phyloP scores from a whole-genome alignment of 2,797 vertebrate genomes.

The Loris lydekkerianus region DNA sequence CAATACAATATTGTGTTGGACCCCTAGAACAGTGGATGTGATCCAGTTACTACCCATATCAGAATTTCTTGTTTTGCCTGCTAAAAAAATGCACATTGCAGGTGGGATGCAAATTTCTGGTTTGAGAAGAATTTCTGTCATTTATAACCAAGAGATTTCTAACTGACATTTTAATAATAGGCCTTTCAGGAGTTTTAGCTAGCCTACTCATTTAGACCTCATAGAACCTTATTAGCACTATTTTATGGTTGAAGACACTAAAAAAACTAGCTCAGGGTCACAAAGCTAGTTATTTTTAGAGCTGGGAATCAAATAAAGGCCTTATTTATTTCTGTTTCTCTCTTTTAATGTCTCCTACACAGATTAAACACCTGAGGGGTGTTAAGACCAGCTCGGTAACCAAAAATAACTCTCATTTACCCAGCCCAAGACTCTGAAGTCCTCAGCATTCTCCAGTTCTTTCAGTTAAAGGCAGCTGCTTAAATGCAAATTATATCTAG shows the following conservation, averaged over 20 bases:
- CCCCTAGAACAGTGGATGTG: background rate
- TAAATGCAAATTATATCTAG: slow-evolving; percentile 80
- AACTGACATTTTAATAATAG: background rate
- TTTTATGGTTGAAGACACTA: slow-evolving; percentile 1
- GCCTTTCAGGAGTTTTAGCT: background rate
- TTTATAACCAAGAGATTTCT: background rate
- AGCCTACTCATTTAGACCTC: slow-evolving; percentile 10
- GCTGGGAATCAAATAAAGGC: slow-evolving; percentile 53
- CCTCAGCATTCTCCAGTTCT: slow-evolving; percentile 11
- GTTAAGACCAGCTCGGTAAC: background rate
- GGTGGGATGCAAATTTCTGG: background rate
- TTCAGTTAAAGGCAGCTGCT: slow-evolving; percentile 75
- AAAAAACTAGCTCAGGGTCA: slow-evolving; percentile 49
- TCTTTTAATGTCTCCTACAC: background rate
- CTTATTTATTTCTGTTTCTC: slow-evolving; percentile 65
- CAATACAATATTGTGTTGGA: background rate
- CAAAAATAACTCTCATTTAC: slow-evolving; percentile 20
- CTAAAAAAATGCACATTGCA: background rate
- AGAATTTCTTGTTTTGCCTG: background rate
- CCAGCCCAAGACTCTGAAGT: slow-evolving; percentile 61
- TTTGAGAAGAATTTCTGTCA: slow-evolving; percentile 30
- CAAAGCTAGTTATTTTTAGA: slow-evolving; percentile 38
- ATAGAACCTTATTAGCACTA: background rate
- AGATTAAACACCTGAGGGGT: slow-evolving; percentile 64
- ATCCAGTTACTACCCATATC: background rate